phyloP scores from a whole-genome alignment of 1,140 invertebrate species.

The Drosophila aff. region DNA sequence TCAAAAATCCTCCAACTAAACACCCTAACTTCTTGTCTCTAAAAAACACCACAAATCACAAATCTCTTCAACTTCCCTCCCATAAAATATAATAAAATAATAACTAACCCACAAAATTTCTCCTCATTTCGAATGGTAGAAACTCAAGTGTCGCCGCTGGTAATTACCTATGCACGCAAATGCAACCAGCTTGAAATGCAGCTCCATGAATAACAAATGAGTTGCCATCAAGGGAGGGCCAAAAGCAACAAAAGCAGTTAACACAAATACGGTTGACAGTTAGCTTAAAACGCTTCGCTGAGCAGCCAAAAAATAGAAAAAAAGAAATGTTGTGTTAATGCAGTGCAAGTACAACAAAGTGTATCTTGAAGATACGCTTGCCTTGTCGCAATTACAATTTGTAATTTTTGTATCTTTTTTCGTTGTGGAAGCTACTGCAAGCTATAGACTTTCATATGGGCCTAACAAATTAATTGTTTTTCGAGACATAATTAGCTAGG shows the following conservation, averaged over 20 bases:
- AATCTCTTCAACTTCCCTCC: neutral
- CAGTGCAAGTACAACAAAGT: conserved; percentile 31
- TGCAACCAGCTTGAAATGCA: conserved; percentile 55
- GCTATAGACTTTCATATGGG: neutral
- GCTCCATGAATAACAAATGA: conserved; percentile 61
- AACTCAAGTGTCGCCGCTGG: conserved; percentile 11
- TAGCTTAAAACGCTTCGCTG: conserved; percentile 55
- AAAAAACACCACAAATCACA: neutral
- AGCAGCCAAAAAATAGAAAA: conserved; percentile 5
- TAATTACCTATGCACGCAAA: conserved; percentile 61
- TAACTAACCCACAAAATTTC: conserved; percentile 4
- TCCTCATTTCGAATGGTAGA: neutral
- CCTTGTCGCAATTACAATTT: conserved; percentile 63
- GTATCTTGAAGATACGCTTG: conserved; percentile 73
- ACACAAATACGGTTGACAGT: conserved; percentile 62
- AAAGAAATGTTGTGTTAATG: conserved; percentile 49
- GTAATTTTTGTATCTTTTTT: conserved; percentile 39
- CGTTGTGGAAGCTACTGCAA: neutral
- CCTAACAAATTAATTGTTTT: conserved; percentile 53
- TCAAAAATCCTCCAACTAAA: neutral
- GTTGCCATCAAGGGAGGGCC: conserved; percentile 17
- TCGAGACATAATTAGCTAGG: conserved; percentile 50
- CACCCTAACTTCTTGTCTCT: neutral
- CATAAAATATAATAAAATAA: neutral
- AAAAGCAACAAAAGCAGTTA: conserved; percentile 48